Base-by-base conservation (phyloP, 35 echinoderm and acorn worm species). In the Ophiothrix spiculata region DNA sequence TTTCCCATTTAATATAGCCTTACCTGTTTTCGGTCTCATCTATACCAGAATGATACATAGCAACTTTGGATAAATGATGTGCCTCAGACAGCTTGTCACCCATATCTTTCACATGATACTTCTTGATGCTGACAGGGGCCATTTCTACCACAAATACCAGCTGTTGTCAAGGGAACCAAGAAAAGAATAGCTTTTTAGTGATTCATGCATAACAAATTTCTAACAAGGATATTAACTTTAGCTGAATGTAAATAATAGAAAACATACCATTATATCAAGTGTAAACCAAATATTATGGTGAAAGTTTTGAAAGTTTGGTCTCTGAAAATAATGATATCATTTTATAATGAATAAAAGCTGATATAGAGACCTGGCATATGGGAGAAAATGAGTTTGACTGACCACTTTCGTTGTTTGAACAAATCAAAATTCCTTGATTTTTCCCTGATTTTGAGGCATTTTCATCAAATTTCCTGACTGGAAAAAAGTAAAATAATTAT, bases 61-160 rank as follows among this genome's bases (percentile, higher is more conserved):
- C 86, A 31, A 84, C 92, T 40, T 60, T 73, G n/a, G 95, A 93
- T 75, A 88, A 74, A 41, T 86, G 81, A 46, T 98, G 95, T 42
- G 88, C 80, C 32, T 86, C 63, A 0, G 95, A 94, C 0, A 39
- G 40, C 1, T 84, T 77, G 0, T 31, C 32, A 23, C 88, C 88
- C 80, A 87, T 88, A 69, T 98, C 95, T 56, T 73, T 64, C 35
- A 98, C 88, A 39, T 86, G 90, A 78, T 94, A 98, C 81, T 90
- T 93, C 75, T 84, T 94, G 34, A 98, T 63, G 35, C 90, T 79
- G 39, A 98, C 69, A 39, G 91, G 91, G 29, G 84, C 45, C 1
- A 98, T 78, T 37, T 98, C 91, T 39, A 94, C 95, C 49, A 88
- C 76, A 89, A 98, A 98, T 33, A 98, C 64, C 56, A 98, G 84